These are phyloP conservation scores for Tinamus guttatus DNA, from an alignment of 2,113 vertebrate genomes.

Conservation along the genomic window DNA sequence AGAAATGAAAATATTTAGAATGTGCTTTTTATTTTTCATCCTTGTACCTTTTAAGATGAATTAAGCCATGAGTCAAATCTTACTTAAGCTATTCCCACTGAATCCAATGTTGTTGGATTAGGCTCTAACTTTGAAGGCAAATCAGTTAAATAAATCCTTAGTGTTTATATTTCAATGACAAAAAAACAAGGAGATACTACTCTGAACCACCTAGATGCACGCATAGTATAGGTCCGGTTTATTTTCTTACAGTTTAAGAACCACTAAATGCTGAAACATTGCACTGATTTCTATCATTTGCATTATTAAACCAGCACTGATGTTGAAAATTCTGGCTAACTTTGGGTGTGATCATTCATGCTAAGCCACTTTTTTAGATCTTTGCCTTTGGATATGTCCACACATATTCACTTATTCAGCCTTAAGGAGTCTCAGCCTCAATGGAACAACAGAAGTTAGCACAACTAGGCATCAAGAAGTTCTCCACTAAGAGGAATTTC, in stretches of 20 bases:
- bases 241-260: neutral
- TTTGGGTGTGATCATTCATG: neutral
- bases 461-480: neutral
- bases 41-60: constrained; percentile 46
- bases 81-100: neutral
- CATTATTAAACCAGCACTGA: neutral
- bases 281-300: neutral
- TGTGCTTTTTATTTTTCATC: constrained; percentile 2
- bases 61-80: neutral
- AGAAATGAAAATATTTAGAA: constrained; percentile 75
- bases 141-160: neutral
- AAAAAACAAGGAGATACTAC: neutral
- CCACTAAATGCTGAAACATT: neutral
- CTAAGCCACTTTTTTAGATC: neutral
- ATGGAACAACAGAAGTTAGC: neutral
- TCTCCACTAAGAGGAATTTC: neutral
- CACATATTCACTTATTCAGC: neutral
- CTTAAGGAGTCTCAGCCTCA: neutral
- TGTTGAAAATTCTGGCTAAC: neutral
- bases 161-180: neutral
- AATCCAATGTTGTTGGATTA: neutral
- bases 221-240: neutral
- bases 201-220: neutral
- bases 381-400: neutral
- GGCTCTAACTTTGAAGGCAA: neutral